Base-by-base conservation (phyloP, 2,888 invertebrate species). In the Punctoribates punctum region DNA sequence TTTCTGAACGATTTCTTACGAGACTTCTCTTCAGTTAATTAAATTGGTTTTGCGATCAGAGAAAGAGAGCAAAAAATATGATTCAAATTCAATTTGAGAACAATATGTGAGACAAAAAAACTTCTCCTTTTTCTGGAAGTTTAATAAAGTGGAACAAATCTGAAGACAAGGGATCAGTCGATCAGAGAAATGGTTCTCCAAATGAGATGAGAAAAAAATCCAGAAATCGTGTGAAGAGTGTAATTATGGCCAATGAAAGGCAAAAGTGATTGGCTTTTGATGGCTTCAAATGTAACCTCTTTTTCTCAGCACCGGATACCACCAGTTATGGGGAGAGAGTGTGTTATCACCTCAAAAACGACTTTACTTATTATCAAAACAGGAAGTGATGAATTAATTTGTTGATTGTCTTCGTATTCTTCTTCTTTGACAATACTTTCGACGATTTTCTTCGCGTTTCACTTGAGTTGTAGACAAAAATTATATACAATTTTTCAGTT, bases 61-160 rank as follows among this genome's bases (percentile, higher is more conserved):
- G 42, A 42, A 42, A 42, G 42, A 42, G 42, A 42, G 13, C 42
- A 42, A 42, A 51, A 60, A 60, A 60, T 29, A 29, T 11, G 13
- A 60, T 29, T 60, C 60, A 57, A 60, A 60, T 60, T 60, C 60
- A 60, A 60, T 60, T n/a, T 60, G 29, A 60, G 25, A 25, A 57
- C 57, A 25, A 9, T 25, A 20, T 20, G 25, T 23, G 11, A 17
- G 27, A 60, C 25, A 60, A 57, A 8, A 57, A 13, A 13, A 13
- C 2, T 17, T 23, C 60, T 60, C 15, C 5, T n/a, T 51, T 51
- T 20, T 51, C 23, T 60, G 27, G 29, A 60, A n/a, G 60, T 29
- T 60, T 60, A 60, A 27, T 60, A 60, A 60, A 60, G 60, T 29
- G 60, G 60, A 60, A 60, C 60, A 60, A 60, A 27, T 29, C 17